Evolutionary conservation across 2,888 invertebrate genomes (phyloP), one percentile per base, ranked within the genome.

Genomic region (Therioaphis trifolii): DNA sequence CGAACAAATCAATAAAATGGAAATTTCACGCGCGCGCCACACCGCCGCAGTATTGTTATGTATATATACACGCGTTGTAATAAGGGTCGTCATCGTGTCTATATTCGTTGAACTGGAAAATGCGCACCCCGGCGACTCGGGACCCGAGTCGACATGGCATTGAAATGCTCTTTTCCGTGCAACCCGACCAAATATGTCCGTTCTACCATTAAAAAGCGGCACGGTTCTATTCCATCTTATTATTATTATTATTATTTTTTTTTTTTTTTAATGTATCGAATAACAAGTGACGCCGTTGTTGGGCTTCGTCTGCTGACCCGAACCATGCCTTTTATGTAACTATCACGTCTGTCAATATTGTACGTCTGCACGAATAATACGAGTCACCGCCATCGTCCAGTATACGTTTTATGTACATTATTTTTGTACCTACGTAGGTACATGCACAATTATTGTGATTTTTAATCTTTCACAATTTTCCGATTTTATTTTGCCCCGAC

Each of bases 221-320:
- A 40, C 27, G 46, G 14, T 76, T 43, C 43, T 68, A 43, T 69
- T 35, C 40, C 52, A 27, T 63, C n/a, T 1, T 29, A 29, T 40
- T 40, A 24, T 69, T 46, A 29, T 69, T 46, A 29, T 21, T 61
- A 0, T n/a, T 35, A 21, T 46, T 18, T 63, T 46, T 61, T 61
- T 75, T 4, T 63, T 12, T 49, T 4, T 21, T 49, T 29, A 21
- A 24, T 24, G 63, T 82, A 82, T 82, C 74, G 21, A 72, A 82
- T 74, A 74, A 82, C 82, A 18, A 40, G 27, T 24, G 74, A 82
- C 82, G 74, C 82, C 63, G 82, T 82, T 63, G 74, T 74, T 29
- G 63, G 82, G 82, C 61, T 82, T 82, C 82, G 82, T 82, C 82
- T 82, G 82, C 82, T 74, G 72, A 82, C 82, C 82, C 74, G 49